Evolutionary conservation across 1,140 invertebrate genomes (phyloP), one percentile per base, ranked within the genome.

Genomic region (Halesus radiatus): DNA sequence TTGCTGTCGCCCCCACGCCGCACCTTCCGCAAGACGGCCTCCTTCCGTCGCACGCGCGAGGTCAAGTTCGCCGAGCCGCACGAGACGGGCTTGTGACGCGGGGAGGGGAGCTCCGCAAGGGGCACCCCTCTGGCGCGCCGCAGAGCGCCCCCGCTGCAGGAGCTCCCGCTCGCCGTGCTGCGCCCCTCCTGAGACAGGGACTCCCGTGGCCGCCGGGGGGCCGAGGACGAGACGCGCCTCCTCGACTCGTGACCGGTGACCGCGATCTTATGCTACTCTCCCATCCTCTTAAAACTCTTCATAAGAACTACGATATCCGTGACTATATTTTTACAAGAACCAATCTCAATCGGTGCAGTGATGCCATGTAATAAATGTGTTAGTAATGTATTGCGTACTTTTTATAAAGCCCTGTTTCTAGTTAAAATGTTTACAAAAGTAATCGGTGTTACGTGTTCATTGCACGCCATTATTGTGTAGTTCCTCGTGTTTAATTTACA

Each of bases 11-110:
- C 86, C 18, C 85, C 85, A 56, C 86, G 85, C 13, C 85, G 86
- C 22, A 81, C 86, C 18, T 85, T 85, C 60, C 86, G 86, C 15
- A 86, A 86, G 23, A 84, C 86, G 7, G 82, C 87, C 7, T 88
- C 89, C 3, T 87, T 88, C 84, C 85, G 87, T 4, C 86, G 88
- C 50, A 86, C 86, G 2, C 84, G 90, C n/a, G 90, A 90, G 83
- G 90, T 91, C 16, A 91, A 91, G 85, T 91, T 91, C 84, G 89
- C 89, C 58, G 90, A 91, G 85, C 86, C 85, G 7, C 76, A 80
- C 73, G 77, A 80, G 64, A 20, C 83, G 64, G 56, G 18, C 32
- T 83, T 80, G 81, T 80, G 81, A 79, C 85, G 83, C 75, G 76
- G 84, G 45, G 76, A 84, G 37, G 74, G 83, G 87, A 86, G 88